These are phyloP conservation scores for Phrynosoma blainvillii DNA, from an alignment of 2,113 vertebrate genomes.

Conservation along the genomic window DNA sequence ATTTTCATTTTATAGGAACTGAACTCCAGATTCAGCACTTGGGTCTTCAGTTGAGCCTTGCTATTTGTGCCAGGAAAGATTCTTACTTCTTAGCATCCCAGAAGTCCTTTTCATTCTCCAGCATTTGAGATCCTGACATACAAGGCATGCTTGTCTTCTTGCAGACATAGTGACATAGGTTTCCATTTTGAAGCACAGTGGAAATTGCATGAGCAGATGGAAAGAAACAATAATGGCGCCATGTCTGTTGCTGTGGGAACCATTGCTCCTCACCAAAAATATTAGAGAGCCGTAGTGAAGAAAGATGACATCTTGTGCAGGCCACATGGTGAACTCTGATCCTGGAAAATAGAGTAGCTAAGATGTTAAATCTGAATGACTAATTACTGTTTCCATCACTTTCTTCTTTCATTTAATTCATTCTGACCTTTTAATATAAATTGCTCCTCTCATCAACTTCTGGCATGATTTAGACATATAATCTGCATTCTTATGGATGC, in stretches of 20 bases:
- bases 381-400: conserved; percentile 31
- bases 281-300: background rate
- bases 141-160: conserved; percentile 5
- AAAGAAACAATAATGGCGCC: conserved; percentile 57
- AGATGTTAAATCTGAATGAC: conserved; percentile 30
- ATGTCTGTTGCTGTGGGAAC: conserved; percentile 58
- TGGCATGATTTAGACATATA: background rate
- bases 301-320: conserved; percentile 11
- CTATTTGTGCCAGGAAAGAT: background rate
- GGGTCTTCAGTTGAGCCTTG: background rate
- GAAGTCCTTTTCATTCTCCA: background rate
- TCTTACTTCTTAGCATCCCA: background rate
- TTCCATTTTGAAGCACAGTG: conserved; percentile 28
- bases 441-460: conserved; percentile 34
- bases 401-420: conserved; percentile 24
- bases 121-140: background rate
- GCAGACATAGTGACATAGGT: conserved; percentile 25
- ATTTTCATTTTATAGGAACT: background rate
- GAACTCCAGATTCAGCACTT: background rate
- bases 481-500: background rate
- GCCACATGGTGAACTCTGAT: conserved; percentile 39
- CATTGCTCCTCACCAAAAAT: conserved; percentile 2
- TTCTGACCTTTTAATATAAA: conserved; percentile 64
- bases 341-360: conserved; percentile 52
- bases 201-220: conserved; percentile 53